phyloP scores from a whole-genome alignment of 2,113 vertebrate species.

The Tachysurus fulvidraco region DNA sequence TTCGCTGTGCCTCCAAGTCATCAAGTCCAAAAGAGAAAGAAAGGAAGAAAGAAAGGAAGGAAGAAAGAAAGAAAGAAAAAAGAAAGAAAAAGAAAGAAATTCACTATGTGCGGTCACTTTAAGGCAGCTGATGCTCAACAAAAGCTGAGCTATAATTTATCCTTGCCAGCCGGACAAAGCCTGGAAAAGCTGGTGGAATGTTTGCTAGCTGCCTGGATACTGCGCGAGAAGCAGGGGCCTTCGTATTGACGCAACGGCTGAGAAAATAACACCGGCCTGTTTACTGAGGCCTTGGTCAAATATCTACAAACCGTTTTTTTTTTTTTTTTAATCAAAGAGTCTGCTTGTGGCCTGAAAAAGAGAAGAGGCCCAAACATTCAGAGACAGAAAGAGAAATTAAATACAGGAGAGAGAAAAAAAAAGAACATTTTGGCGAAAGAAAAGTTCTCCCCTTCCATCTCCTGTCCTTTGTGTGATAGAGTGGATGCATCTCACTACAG shows the following conservation, averaged over 20 bases:
- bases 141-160: conserved; percentile 63
- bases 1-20: conserved; percentile 18
- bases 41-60: background rate
- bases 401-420: conserved; percentile 10
- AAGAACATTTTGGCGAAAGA: conserved; percentile 10
- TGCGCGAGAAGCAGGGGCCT: conserved; percentile 43
- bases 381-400: conserved; percentile 27
- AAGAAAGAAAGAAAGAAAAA: conserved; percentile 10
- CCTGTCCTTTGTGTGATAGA: conserved; percentile 38
- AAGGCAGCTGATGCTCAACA: conserved; percentile 57
- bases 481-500: conserved; percentile 18
- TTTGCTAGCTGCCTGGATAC: conserved; percentile 65
- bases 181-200: conserved; percentile 60
- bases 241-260: conserved; percentile 60
- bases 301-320: conserved; percentile 45
- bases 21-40: conserved; percentile 19
- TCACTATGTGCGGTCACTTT: conserved; percentile 48
- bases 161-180: conserved; percentile 59
- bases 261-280: conserved; percentile 62
- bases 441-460: conserved; percentile 41
- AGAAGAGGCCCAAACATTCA: conserved; percentile 21
- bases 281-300: conserved; percentile 58
- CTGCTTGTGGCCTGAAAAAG: conserved; percentile 45
- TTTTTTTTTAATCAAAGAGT: conserved; percentile 44
- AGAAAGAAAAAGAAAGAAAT: conserved; percentile 27